Conservation (phyloP, 2,888 invertebrate species). For the Drosophila robusta region DNA sequence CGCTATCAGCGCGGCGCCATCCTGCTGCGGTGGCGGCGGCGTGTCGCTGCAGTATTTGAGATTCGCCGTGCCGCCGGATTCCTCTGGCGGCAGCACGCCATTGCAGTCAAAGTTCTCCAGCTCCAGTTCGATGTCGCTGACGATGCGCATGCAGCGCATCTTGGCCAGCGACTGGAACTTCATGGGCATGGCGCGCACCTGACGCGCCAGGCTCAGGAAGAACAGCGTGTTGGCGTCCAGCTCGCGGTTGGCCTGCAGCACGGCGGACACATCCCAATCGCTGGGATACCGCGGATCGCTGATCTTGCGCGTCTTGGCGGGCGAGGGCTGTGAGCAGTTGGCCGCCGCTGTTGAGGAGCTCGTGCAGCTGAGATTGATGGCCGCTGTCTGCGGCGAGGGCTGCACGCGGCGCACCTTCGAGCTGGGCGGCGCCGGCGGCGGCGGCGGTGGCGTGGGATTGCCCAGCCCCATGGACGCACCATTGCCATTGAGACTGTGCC, state of each 20-base stretch:
- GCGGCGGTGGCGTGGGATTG: slow-evolving; percentile 65
- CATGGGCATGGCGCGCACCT: slow-evolving; percentile 84
- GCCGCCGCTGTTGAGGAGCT: slow-evolving; percentile 29
- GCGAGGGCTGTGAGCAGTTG: slow-evolving; percentile 54
- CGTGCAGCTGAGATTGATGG: slow-evolving; percentile 81
- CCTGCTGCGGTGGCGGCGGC: slow-evolving; percentile 72
- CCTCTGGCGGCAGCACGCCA: slow-evolving; percentile 65
- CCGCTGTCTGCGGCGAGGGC: slow-evolving; percentile 81
- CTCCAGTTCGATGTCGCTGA: slow-evolving; percentile 84
- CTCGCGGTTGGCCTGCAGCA: slow-evolving; percentile 83
- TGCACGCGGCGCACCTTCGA: slow-evolving; percentile 80
- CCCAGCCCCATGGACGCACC: slow-evolving; percentile 22
- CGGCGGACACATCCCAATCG: slow-evolving; percentile 82
- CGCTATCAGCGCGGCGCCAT: slow-evolving; percentile 43
- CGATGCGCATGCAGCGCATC: slow-evolving; percentile 85
- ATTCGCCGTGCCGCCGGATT: slow-evolving; percentile 60
- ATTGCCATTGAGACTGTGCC: slow-evolving; percentile 54
- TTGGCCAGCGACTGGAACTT: slow-evolving; percentile 84
- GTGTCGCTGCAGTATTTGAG: slow-evolving; percentile 80
- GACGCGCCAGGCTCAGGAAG: slow-evolving; percentile 83
- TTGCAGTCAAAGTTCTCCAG: slow-evolving; percentile 83
- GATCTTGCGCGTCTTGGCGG: slow-evolving; percentile 77
- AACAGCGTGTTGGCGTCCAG: slow-evolving; percentile 84
- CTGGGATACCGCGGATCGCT: slow-evolving; percentile 63
- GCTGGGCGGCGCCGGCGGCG: slow-evolving; percentile 52